Percentiles rank a stretch among this genome's conserved stretches.
These are phyloP conservation scores for Clarias platycephalus DNA, from an alignment of 2,797 vertebrate species.

Conservation along the genomic window DNA sequence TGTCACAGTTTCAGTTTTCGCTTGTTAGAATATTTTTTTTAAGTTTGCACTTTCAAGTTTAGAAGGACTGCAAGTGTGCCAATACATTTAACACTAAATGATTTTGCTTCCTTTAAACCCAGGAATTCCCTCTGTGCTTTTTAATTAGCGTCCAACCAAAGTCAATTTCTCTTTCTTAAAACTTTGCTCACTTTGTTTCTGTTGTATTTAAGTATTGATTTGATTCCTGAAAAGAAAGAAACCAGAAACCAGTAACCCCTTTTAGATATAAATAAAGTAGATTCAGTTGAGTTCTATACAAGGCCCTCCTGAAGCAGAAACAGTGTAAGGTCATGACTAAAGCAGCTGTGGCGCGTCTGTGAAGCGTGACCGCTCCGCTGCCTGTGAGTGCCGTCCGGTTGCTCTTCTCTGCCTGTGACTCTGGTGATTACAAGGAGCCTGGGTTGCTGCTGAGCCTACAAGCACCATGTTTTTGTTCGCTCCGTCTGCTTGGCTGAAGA, in stretches of 20 bases:
- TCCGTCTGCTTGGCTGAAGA: conserved; percentile 61
- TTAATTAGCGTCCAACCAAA: not conserved
- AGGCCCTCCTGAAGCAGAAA: conserved; percentile 33
- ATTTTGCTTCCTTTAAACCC: too few species aligned
- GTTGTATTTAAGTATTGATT: not conserved
- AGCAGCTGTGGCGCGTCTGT: conserved; percentile 62
- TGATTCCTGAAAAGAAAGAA: not conserved
- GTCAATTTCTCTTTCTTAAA: not conserved
- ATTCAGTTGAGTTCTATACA: conserved; percentile 15
- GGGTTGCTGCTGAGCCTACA: conserved; percentile 33
- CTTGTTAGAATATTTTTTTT: not conserved
- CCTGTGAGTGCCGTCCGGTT: conserved; percentile 43
- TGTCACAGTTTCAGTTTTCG: not conserved
- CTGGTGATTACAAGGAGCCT: conserved; percentile 40
- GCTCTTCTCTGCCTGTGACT: conserved; percentile 34
- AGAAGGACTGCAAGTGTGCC: not conserved
- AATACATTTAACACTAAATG: not conserved
- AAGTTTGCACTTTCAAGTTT: not conserved
- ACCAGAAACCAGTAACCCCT: not conserved
- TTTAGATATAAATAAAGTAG: not conserved
- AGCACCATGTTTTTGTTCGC: conserved; percentile 71
- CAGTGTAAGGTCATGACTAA: conserved; percentile 61
- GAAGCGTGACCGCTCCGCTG: conserved; percentile 67
- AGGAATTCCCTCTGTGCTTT: not conserved
- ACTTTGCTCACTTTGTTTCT: not conserved